Evolutionary conservation across 2,888 invertebrate genomes (phyloP).

Genomic region (Camponotus fellah): DNA sequence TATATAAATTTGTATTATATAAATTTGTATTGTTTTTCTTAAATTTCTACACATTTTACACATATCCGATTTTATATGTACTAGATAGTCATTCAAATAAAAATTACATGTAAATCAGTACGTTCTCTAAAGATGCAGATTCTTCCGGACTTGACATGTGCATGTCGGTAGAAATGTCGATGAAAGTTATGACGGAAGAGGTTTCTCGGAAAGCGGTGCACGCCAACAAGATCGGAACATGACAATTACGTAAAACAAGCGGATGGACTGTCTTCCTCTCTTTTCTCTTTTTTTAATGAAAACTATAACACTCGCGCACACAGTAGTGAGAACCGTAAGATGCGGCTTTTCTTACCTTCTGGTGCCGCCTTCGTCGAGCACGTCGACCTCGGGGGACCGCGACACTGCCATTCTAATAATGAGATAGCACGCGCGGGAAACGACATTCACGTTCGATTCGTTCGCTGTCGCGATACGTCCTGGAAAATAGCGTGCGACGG

Average conservation of each 20-base stretch:
- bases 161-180: conserved; percentile 46
- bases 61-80: not conserved
- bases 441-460: conserved; percentile 40
- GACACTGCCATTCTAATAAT: conserved; percentile 41
- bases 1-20: not conserved
- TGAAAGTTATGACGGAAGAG: conserved; percentile 26
- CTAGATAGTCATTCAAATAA: not conserved
- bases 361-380: conserved; percentile 29
- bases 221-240: conserved; percentile 59
- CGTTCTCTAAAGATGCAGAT: not conserved
- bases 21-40: not conserved
- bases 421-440: conserved; percentile 38
- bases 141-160: not conserved
- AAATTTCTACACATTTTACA: not conserved
- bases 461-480: not conserved
- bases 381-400: conserved; percentile 39
- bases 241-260: conserved; percentile 45
- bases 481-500: conserved; percentile 28
- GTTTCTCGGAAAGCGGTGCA: conserved; percentile 54
- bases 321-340: conserved; percentile 4
- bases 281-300: not conserved
- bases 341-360: not conserved
- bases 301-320: conserved; percentile 25
- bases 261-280: not conserved
- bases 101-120: not conserved